Evolutionary conservation across 2,888 invertebrate species (phyloP), one percentile per base, ranked within the genome.

Genomic region (Drosophila leonis): DNA sequence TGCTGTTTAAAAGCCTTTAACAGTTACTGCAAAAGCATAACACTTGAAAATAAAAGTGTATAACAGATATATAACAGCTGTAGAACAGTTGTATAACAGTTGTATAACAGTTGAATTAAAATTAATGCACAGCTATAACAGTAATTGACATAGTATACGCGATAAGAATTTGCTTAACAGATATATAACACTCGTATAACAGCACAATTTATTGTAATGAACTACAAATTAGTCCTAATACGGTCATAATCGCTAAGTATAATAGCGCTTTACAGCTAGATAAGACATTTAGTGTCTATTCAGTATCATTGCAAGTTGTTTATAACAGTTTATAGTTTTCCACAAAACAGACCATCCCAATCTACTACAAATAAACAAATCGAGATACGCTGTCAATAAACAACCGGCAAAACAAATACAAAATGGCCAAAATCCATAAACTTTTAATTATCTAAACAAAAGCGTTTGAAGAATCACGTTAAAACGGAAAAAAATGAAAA

Each of bases 361-460:
- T 44, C 55, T 18, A 46, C 44, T 29, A 2, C 44, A 20, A 46
- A 55, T 55, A 54, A 62, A 54, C 54, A 56, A 56, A 29, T 15
- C 15, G 35, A 51, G 37, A 64, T 56, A 35, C 42, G 33, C 62
- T 42, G 65, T 54, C 72, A 66, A 66, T 73, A 63, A 72, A 65
- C 61, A 56, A 24, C 12, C 54, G 59, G 56, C 76, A 52, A 33
- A 42, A 59, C 56, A 65, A 71, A 72, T 56, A 68, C 60, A 68
- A 82, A 81, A 63, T 65, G 61, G 71, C 33, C 66, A 64, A 65
- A 70, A 72, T 67, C 68, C 68, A 75, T 78, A 62, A 60, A 75
- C 59, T 77, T 72, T 82, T 82, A 33, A 71, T 62, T 63, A 24
- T 51, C 65, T 68, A 80, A 83, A 80, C 71, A 80, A 62, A 61